phyloP scores from a whole-genome alignment of 2,797 vertebrate genomes.

The Chelonia mydas region DNA sequence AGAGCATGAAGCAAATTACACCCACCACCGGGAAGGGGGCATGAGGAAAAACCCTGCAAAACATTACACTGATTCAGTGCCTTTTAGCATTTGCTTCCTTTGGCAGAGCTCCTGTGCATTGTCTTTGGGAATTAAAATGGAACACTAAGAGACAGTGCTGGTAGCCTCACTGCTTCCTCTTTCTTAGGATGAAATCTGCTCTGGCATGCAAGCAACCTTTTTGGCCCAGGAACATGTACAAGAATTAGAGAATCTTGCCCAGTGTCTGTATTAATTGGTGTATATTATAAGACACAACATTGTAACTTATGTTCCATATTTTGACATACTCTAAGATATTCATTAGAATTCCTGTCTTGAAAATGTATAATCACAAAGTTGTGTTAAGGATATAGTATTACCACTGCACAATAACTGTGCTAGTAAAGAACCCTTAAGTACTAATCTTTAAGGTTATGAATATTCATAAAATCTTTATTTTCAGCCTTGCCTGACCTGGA shows the following conservation, averaged over 20 bases:
- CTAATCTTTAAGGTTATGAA: not conserved
- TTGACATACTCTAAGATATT: not conserved
- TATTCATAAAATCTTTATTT: not conserved
- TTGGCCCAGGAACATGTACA: not conserved
- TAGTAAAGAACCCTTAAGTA: not conserved
- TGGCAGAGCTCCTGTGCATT: not conserved
- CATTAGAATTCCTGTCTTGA: not conserved
- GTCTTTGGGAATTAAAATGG: not conserved
- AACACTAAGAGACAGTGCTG: not conserved
- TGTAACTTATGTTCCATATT: not conserved
- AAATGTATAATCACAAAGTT: not conserved
- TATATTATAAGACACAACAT: not conserved
- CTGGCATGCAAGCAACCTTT: constrained; percentile 21
- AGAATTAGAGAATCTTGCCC: constrained; percentile 17
- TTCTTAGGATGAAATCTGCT: constrained; percentile 30
- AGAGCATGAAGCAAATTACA: not conserved
- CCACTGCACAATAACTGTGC: not conserved
- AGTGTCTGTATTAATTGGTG: not conserved
- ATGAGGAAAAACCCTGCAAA: not conserved
- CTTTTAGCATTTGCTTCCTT: not conserved
- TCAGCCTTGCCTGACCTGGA: not conserved
- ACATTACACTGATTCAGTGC: not conserved
- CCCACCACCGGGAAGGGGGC: not conserved
- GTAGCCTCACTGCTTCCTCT: not conserved
- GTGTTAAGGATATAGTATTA: not conserved